Base-by-base conservation (phyloP, 2,113 vertebrate species). In the Anolis sagrei region DNA sequence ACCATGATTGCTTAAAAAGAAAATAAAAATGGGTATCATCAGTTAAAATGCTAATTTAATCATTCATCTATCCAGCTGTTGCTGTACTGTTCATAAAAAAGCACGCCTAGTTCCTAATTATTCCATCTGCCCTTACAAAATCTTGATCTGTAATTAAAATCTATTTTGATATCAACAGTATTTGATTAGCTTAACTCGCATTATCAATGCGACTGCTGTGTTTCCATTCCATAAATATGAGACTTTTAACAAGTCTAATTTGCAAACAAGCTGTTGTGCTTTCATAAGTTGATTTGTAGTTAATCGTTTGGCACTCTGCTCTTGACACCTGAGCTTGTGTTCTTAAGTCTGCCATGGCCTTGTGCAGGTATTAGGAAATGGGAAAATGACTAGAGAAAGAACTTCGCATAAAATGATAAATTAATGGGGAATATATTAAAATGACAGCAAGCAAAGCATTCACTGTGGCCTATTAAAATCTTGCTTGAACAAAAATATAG, bases 141-240 rank as follows among this genome's bases (percentile, higher is more conserved):
- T 10, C 62, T 89, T 90, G 4, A 86, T 91, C 89, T 93, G 81
- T 92, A 94, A 92, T 90, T 90, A 93, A 90, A 92, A 92, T 90
- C 66, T 87, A 85, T 90, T 90, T 92, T 78, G 89, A 54, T 87
- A 76, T 83, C 91, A 93, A 91, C 81, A 86, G 82, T 86, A 83
- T 78, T 90, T 87, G 62, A 87, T 87, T 89, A 90, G 81, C 81
- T 91, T 91, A 92, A 88, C 76, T 86, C 54, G 36, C 81, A 75
- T 84, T 87, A 91, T 86, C 81, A 90, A 34, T 89, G 76, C 68
- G 90, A 90, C 89, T 90, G 72, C 36, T 21, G n/a, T 88, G 25
- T 80, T 91, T 76, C 61, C 88, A 83, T 34, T 81, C 51, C 64
- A 74, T 78, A 62, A 64, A 39, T 51, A 16, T 51, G 34, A 84